Evolutionary conservation across 2,888 invertebrate species (phyloP).

Genomic region (Temnothorax unifasciatus): DNA sequence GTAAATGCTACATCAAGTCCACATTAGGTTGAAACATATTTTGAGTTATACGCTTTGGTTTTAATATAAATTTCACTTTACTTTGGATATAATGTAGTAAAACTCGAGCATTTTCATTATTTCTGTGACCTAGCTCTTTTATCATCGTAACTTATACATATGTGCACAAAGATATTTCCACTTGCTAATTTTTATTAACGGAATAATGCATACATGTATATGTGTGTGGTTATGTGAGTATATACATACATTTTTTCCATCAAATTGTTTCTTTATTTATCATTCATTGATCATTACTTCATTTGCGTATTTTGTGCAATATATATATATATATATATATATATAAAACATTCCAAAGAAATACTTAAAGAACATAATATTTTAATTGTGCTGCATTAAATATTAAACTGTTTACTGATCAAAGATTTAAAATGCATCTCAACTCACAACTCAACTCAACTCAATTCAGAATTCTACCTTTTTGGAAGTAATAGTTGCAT

Average conservation of each 20-base stretch:
- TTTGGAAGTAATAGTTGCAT: conserved; percentile 59
- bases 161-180: conserved; percentile 16
- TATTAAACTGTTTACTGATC: conserved; percentile 32
- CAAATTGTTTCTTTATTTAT: conserved; percentile 9
- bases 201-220: neutral
- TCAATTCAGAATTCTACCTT: conserved; percentile 24
- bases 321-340: neutral
- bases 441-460: conserved; percentile 9
- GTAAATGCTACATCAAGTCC: conserved; percentile 16
- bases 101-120: conserved; percentile 17
- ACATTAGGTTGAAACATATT: conserved; percentile 1
- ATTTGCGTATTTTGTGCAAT: conserved; percentile 26
- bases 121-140: conserved; percentile 30
- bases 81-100: conserved; percentile 21
- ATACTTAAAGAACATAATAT: conserved; percentile 31
- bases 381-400: conserved; percentile 19
- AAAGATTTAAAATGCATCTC: conserved; percentile 10
- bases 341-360: conserved; percentile 61
- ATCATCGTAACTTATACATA: conserved; percentile 31
- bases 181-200: conserved; percentile 3
- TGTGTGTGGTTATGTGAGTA: neutral
- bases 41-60: conserved; percentile 16
- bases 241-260: conserved; percentile 11
- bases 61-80: conserved; percentile 40
- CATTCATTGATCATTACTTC: conserved; percentile 40